phyloP scores from a whole-genome alignment of 2,113 vertebrate genomes.

The Erythrolamprus reginae region DNA sequence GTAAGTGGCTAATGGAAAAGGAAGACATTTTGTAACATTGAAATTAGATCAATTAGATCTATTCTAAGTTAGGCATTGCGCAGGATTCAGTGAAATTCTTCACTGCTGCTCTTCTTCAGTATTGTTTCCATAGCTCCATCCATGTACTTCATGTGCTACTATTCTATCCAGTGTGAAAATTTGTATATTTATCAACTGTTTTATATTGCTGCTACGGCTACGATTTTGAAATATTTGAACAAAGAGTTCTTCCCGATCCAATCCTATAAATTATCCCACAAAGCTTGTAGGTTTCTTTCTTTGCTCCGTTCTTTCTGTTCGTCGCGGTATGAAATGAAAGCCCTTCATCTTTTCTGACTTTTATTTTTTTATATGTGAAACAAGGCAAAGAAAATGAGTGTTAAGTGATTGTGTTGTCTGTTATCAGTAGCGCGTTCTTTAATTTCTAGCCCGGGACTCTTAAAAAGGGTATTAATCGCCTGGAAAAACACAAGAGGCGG shows the following conservation, averaged over 20 bases:
- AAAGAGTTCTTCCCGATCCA: neutral
- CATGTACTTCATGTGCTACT: neutral
- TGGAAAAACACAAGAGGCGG: constrained; percentile 96
- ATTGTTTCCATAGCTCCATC: neutral
- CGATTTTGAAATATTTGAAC: neutral
- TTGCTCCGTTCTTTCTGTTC: neutral
- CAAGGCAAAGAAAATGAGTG: constrained; percentile 24
- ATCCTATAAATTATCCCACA: neutral
- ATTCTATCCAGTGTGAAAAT: neutral
- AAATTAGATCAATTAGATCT: neutral
- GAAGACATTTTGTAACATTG: neutral
- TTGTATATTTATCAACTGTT: neutral
- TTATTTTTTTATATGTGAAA: constrained; percentile 21
- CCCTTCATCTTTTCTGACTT: neutral
- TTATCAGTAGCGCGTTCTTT: constrained; percentile 57
- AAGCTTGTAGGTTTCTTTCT: neutral
- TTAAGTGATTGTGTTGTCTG: constrained; percentile 45
- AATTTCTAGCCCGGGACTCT: constrained; percentile 79
- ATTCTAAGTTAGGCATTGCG: neutral
- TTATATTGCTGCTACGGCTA: constrained; percentile 6
- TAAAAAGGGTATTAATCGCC: constrained; percentile 83
- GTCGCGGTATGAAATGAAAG: neutral
- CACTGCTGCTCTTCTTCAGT: accelerated
- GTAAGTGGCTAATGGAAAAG: constrained; percentile 65
- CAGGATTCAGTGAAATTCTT: neutral